Conservation (phyloP, 2,888 invertebrate species). For the Parnassius smintheus region DNA sequence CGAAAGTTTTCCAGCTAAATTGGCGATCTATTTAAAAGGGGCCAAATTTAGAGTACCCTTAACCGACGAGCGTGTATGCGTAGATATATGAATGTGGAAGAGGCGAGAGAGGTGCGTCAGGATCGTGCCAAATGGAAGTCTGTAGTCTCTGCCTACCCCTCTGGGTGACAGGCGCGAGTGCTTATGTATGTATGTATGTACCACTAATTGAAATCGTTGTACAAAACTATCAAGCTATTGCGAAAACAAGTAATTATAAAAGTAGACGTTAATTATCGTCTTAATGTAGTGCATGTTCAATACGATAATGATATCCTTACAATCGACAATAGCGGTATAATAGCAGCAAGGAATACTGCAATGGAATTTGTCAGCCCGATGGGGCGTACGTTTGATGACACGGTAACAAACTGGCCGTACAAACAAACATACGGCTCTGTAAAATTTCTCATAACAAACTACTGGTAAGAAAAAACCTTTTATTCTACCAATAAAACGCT, state of each 20-base stretch:
- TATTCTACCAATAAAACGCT: constrained; percentile 55
- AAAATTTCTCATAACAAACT: constrained; percentile 36
- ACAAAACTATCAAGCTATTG: constrained; percentile 1
- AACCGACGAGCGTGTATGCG: no score
- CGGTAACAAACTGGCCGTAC: constrained; percentile 13
- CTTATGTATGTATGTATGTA: no score
- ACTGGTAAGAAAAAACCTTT: constrained; percentile 43
- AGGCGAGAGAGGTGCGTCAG: no score
- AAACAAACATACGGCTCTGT: constrained; percentile 28
- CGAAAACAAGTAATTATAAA: background rate
- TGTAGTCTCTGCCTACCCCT: no score
- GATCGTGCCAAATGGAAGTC: no score
- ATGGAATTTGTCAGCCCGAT: constrained; percentile 16
- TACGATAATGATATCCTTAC: constrained; percentile 2
- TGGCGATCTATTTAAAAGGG: no score
- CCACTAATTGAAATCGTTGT: background rate
- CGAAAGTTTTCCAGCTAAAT: no score
- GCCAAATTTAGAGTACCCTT: no score
- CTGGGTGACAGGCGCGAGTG: no score
- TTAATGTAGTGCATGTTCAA: background rate
- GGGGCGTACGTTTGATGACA: background rate
- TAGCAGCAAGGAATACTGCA: constrained; percentile 5
- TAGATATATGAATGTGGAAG: no score
- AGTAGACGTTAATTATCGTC: background rate
- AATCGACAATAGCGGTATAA: constrained; percentile 1